Evolutionary conservation across 2,113 vertebrate species (phyloP).

Genomic region (Pyrgilauda ruficollis): DNA sequence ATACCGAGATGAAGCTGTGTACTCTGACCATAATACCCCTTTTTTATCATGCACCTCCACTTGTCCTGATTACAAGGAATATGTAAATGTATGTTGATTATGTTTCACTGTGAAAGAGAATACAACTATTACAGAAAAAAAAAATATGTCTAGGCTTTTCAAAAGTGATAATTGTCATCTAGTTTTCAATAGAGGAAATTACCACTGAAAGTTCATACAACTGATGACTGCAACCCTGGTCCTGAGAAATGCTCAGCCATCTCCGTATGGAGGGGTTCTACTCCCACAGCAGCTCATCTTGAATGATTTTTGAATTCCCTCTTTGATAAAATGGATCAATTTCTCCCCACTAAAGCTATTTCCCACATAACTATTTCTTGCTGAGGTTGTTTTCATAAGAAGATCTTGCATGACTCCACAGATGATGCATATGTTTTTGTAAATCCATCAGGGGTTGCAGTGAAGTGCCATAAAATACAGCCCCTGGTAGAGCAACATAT

Average conservation of each 20-base stretch:
- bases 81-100: slow-evolving; percentile 74
- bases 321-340: background rate
- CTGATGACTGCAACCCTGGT: background rate
- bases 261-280: background rate
- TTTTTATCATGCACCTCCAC: background rate
- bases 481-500: background rate
- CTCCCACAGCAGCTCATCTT: background rate
- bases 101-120: slow-evolving; percentile 32
- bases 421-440: background rate
- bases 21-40: background rate
- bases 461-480: background rate
- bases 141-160: background rate
- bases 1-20: background rate
- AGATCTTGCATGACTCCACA: background rate
- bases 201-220: background rate
- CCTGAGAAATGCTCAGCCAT: background rate
- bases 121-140: background rate
- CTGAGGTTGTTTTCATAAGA: background rate
- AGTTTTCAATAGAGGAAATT: background rate
- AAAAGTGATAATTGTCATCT: background rate
- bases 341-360: background rate
- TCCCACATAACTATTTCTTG: background rate
- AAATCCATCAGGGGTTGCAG: background rate
- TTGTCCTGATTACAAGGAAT: slow-evolving; percentile 66
- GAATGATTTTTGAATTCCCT: background rate